Evolutionary conservation across 2,113 vertebrate species (phyloP).

Genomic region (Rhineura floridana): DNA sequence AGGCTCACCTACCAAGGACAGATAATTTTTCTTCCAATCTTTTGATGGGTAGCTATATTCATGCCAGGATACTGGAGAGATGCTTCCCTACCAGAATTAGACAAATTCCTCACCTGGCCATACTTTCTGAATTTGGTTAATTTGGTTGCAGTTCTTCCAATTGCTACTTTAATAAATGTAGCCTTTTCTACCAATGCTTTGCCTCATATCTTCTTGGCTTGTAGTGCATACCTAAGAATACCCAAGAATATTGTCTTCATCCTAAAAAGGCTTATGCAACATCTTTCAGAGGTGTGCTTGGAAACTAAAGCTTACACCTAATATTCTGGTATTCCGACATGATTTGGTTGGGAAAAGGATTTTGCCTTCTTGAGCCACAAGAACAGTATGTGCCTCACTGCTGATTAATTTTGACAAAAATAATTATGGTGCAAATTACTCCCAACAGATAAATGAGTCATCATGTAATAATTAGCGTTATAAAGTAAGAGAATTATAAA

Average conservation of each 20-base stretch:
- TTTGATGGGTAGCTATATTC: no score
- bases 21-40: no score
- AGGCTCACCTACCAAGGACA: no score
- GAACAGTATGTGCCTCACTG: not conserved
- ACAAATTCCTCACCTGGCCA: no score
- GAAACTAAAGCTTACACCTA: not conserved
- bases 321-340: not conserved
- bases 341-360: not conserved
- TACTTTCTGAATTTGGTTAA: no score
- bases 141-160: no score
- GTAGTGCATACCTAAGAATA: no score
- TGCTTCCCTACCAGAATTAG: no score
- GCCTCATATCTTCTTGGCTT: no score
- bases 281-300: not conserved
- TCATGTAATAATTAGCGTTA: slow-evolving; percentile 1
- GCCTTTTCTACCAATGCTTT: no score
- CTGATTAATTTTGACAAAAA: slow-evolving; percentile 26
- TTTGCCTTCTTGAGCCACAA: not conserved
- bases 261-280: not conserved
- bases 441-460: slow-evolving; percentile 21
- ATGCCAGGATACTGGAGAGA: no score
- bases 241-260: not conserved
- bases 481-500: slow-evolving; percentile 5
- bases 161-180: no score
- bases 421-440: slow-evolving; percentile 12